Evolutionary conservation across 2,113 vertebrate genomes (phyloP).

Genomic region (Clinocottus analis): DNA sequence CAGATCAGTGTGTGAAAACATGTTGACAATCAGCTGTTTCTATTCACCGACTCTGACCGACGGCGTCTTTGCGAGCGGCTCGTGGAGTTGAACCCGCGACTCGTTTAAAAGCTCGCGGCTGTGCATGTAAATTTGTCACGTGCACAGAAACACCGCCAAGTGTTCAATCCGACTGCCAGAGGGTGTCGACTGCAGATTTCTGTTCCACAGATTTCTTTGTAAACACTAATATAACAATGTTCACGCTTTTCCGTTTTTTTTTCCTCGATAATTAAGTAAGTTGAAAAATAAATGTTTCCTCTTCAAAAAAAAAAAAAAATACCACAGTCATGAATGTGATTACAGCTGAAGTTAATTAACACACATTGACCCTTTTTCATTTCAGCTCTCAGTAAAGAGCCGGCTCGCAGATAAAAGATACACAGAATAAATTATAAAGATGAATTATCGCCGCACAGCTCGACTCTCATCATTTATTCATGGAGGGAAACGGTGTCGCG

Average conservation of each 20-base stretch:
- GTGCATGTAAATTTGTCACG: too few relatives aligned
- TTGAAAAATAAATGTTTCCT: background rate
- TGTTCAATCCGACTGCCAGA: slow-evolving; percentile 2
- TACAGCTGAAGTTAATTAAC: background rate
- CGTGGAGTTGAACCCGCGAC: too few relatives aligned
- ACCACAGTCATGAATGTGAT: background rate
- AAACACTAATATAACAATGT: background rate
- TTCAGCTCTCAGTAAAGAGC: background rate
- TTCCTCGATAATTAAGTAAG: background rate
- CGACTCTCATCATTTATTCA: slow-evolving; percentile 1
- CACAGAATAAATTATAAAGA: background rate
- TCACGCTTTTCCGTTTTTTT: background rate
- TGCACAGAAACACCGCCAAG: too few relatives aligned
- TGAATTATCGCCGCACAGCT: background rate
- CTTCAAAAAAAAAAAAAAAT: background rate
- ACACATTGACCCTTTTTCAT: background rate
- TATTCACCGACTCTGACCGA: too few relatives aligned
- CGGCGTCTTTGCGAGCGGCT: too few relatives aligned
- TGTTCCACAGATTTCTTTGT: background rate
- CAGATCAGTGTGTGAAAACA: too few relatives aligned
- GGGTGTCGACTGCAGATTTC: background rate
- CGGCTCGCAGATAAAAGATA: background rate
- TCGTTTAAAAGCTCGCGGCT: too few relatives aligned
- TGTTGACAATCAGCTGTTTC: too few relatives aligned
- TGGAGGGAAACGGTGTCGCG: background rate